Base-by-base conservation (phyloP, 1,140 invertebrate species). In the Sycophila sp. region DNA sequence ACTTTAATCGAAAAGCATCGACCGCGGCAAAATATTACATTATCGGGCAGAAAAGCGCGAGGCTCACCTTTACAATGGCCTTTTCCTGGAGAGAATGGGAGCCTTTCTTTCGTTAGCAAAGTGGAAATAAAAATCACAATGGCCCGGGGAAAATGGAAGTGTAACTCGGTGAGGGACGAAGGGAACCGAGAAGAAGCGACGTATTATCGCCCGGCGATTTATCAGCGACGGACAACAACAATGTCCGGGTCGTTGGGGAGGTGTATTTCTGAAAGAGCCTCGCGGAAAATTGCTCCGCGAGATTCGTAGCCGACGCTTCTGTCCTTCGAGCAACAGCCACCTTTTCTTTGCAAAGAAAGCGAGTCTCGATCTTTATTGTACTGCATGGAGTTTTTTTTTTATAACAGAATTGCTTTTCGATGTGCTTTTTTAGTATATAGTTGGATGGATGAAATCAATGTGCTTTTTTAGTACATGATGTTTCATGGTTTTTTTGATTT, bases 81-180 rank as follows among this genome's bases (percentile, higher is more conserved):
- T 30, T 34, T 24, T 1, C 17, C 28, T 24, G 3, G 58, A 28
- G 28, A 45, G 13, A 17, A 30, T 40, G n/a, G n/a, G 42, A 36
- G 26, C 42, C n/a, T n/a, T n/a, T n/a, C n/a, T n/a, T 53, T 38
- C 26, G n/a, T 65, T 4, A 30, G 38, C 26, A 67, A 67, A 56
- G 47, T 66, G 38, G 53, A 55, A 67, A 58, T 67, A 67, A 58
- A 67, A 67, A 58, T 67, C 13, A 58, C 38, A 58, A 67, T 67
- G 26, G 17, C 10, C 5, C 6, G 24, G 51, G 4, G 19, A 45
- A 22, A 49, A 63, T 63, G 60, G 19, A 63, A 49, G 19, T 49
- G n/a, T n/a, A 62, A 62, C 30, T 34, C 15, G 26, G 36, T 34
- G n/a, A n/a, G 30, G 24, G 51, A 28, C 30, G 17, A 45, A 42